These are phyloP conservation scores for Dorcus hopei DNA, from an alignment of 2,888 invertebrate genomes.

Conservation along the genomic window DNA sequence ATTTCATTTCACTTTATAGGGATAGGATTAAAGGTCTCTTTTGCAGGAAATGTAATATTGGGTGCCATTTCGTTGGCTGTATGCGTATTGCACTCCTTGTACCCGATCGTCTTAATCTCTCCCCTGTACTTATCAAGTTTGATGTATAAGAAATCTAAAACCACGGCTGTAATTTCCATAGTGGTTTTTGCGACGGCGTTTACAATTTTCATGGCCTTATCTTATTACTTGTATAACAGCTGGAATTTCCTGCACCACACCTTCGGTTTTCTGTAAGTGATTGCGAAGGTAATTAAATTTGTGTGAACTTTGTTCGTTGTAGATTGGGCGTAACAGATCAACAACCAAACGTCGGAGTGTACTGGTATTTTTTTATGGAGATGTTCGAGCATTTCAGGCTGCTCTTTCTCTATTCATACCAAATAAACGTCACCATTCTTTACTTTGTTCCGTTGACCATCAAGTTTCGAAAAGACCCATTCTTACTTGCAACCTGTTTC, in stretches of 20 bases:
- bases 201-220: slow-evolving; percentile 4
- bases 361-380: slow-evolving; percentile 99
- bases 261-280: slow-evolving; percentile 77
- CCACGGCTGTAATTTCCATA: slow-evolving; percentile 41
- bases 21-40: background rate
- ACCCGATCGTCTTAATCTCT: slow-evolving; percentile 78
- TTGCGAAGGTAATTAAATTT: slow-evolving; percentile 4
- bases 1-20: too few relatives aligned
- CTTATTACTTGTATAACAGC: slow-evolving; percentile 54
- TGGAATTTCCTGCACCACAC: slow-evolving; percentile 62
- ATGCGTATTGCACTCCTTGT: slow-evolving; percentile 77
- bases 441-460: slow-evolving; percentile 87
- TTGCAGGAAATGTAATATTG: slow-evolving; percentile 56
- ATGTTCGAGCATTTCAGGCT: slow-evolving; percentile 98
- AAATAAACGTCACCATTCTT: slow-evolving; percentile 89
- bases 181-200: slow-evolving; percentile 20
- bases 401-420: slow-evolving; percentile 94
- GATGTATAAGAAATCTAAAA: slow-evolving; percentile 54
- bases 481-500: slow-evolving; percentile 75
- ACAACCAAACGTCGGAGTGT: slow-evolving; percentile 94
- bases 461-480: slow-evolving; percentile 74
- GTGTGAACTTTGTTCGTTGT: slow-evolving; percentile 49
- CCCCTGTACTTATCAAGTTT: slow-evolving; percentile 73
- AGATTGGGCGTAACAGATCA: slow-evolving; percentile 90
- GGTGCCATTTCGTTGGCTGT: slow-evolving; percentile 71